A percentile compares a stretch with the other conserved stretches of the same genome.
These are phyloP conservation scores for Cryptus viduatorius DNA, from an alignment of 2,888 invertebrate genomes.

Conservation along the genomic window DNA sequence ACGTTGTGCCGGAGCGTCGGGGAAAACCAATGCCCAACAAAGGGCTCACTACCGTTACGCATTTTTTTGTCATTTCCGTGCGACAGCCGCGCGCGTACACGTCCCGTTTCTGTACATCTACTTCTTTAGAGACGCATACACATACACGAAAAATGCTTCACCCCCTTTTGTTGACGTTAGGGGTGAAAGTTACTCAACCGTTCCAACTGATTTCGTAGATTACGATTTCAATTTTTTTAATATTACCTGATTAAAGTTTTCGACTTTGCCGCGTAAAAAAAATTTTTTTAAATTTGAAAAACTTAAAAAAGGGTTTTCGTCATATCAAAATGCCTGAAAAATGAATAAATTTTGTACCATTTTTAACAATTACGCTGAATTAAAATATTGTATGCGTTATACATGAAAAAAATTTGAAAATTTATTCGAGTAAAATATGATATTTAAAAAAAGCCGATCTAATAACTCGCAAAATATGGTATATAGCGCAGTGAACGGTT, in stretches of 20 bases:
- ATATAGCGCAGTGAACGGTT: too few relatives aligned
- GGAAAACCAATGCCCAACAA: conserved; percentile 66
- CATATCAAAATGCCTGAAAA: too few relatives aligned
- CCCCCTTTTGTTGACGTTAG: background rate
- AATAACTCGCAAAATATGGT: too few relatives aligned
- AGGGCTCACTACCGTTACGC: conserved; percentile 74
- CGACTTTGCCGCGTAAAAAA: too few relatives aligned
- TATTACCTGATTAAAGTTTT: background rate
- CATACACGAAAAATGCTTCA: background rate
- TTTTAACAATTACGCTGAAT: too few relatives aligned
- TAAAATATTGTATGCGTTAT: too few relatives aligned
- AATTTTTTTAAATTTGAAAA: too few relatives aligned
- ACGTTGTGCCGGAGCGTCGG: background rate
- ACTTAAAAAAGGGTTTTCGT: too few relatives aligned
- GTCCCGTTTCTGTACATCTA: conserved; percentile 40
- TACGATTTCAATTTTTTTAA: background rate
- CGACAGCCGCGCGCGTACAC: conserved; percentile 55
- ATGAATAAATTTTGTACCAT: too few relatives aligned
- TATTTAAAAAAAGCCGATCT: too few relatives aligned
- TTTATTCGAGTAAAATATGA: too few relatives aligned
- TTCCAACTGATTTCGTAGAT: background rate
- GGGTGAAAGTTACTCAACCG: background rate
- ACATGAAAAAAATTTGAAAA: too few relatives aligned
- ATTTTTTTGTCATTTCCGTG: conserved; percentile 72
- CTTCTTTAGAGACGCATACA: conserved; percentile 9